Evolutionary conservation across 2,113 vertebrate species (phyloP).

Genomic region (Pangasianodon gigas): DNA sequence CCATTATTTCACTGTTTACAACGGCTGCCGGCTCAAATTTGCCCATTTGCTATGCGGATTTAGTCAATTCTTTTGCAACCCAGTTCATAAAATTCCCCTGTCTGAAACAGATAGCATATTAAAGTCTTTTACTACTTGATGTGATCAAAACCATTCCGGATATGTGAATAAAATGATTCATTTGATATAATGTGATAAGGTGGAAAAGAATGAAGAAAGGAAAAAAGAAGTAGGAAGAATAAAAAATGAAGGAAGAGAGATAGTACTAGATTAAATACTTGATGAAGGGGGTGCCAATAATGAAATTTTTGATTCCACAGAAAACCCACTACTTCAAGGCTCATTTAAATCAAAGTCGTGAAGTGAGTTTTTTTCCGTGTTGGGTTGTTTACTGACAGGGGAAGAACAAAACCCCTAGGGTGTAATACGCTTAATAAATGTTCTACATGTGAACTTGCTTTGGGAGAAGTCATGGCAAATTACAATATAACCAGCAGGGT

Average conservation of each 20-base stretch:
- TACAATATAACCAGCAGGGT: conserved; percentile 60
- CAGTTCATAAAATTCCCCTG: conserved; percentile 19
- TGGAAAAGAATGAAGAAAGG: conserved; percentile 10
- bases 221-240: background rate
- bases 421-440: conserved; percentile 60
- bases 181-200: conserved; percentile 36
- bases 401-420: conserved; percentile 54
- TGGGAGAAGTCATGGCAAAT: conserved; percentile 70
- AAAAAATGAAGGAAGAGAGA: background rate
- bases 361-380: conserved; percentile 56
- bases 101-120: conserved; percentile 31
- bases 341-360: conserved; percentile 65
- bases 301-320: conserved; percentile 58
- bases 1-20: conserved; percentile 35
- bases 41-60: conserved; percentile 14
- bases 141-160: conserved; percentile 32
- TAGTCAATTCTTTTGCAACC: conserved; percentile 20
- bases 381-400: conserved; percentile 67
- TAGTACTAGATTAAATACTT: conserved; percentile 45
- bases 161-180: conserved; percentile 33
- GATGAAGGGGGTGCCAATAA: conserved; percentile 56
- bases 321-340: conserved; percentile 51
- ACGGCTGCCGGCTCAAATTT: conserved; percentile 17
- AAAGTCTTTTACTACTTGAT: conserved; percentile 28
- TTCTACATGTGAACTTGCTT: conserved; percentile 68